phyloP scores from a whole-genome alignment of 2,888 invertebrate species.

The Syrphus vitripennis region DNA sequence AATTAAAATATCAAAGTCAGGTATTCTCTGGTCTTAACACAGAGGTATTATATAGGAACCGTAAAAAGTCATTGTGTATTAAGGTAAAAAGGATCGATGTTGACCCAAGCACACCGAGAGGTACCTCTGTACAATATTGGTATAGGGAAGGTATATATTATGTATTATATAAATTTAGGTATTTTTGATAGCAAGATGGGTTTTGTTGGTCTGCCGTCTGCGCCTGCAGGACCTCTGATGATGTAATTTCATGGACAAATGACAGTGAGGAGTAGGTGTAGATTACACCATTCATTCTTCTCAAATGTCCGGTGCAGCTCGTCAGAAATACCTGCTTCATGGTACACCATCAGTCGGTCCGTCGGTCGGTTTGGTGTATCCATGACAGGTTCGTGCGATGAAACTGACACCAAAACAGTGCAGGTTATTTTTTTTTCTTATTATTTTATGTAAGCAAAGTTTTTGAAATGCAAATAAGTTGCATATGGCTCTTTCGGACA shows the following conservation, averaged over 20 bases:
- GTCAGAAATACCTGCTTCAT: slow-evolving; percentile 53
- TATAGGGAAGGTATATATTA: not conserved
- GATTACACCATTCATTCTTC: slow-evolving; percentile 64
- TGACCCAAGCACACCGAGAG: slow-evolving; percentile 35
- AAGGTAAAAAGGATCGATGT: slow-evolving; percentile 11
- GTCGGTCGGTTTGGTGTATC: slow-evolving; percentile 26
- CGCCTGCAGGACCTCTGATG: slow-evolving; percentile 39
- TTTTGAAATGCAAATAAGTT: slow-evolving; percentile 49
- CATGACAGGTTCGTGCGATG: slow-evolving; percentile 60
- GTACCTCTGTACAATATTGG: not conserved
- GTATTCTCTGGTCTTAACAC: not conserved
- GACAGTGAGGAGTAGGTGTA: slow-evolving; percentile 67
- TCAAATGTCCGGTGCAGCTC: slow-evolving; percentile 59
- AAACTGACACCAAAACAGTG: slow-evolving; percentile 55
- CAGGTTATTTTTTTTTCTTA: not conserved
- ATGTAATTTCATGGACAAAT: slow-evolving; percentile 65
- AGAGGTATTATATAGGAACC: not conserved
- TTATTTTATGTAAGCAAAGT: slow-evolving; percentile 3
- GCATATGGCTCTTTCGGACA: slow-evolving; percentile 51
- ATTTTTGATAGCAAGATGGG: slow-evolving; percentile 14
- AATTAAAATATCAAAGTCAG: slow-evolving; percentile 66
- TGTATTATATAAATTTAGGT: too few species aligned
- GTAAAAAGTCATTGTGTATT: not conserved
- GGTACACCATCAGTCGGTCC: not conserved
- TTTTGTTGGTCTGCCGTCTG: not conserved